These are phyloP conservation scores for Dendrolimus pini DNA, from an alignment of 2,888 invertebrate species.

Conservation along the genomic window DNA sequence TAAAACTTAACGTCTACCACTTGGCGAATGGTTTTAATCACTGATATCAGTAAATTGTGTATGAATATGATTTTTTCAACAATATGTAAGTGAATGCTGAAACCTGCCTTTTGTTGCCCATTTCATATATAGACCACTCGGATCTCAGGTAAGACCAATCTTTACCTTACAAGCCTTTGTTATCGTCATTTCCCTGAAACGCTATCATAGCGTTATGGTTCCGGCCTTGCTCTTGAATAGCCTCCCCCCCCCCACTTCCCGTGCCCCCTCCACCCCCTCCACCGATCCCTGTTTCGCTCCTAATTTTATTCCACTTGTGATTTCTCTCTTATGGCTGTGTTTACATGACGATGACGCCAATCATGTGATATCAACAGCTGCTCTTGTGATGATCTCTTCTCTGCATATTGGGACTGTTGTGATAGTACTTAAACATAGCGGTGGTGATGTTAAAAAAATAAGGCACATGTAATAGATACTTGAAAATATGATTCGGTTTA, in stretches of 20 bases:
- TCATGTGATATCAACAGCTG: neutral
- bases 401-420: neutral
- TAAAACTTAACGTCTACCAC: no score
- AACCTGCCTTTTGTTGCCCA: no score
- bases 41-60: no score
- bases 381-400: neutral
- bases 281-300: neutral
- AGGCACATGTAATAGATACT: no score
- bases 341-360: neutral
- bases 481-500: no score
- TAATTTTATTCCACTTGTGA: neutral
- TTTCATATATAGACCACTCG: no score
- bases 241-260: neutral
- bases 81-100: no score
- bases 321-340: neutral
- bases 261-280: neutral
- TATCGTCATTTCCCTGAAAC: neutral
- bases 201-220: neutral
- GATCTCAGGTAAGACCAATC: neutral
- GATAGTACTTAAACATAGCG: no score
- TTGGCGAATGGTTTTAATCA: no score
- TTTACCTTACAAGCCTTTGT: neutral
- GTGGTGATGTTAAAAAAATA: no score
- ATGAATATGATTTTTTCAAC: no score
- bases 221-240: neutral